Percentiles rank a stretch among this genome's conserved stretches.
phyloP scores from a whole-genome alignment of 1,140 invertebrate genomes.

The Aphaenogaster rudis region DNA sequence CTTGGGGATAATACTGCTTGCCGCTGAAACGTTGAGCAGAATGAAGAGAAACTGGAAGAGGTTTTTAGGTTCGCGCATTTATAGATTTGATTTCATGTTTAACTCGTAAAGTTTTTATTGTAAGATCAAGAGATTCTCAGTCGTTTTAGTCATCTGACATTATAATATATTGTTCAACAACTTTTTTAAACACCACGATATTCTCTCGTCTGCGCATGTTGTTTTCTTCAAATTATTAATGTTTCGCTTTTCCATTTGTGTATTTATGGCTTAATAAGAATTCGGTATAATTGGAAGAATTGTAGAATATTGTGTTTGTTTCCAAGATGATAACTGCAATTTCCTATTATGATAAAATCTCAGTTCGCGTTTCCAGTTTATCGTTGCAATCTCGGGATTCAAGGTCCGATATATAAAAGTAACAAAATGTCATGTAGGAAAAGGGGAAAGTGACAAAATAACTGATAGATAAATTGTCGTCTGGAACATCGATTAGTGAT shows the following conservation, averaged over 20 bases:
- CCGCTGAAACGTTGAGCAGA: not conserved
- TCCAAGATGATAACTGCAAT: not conserved
- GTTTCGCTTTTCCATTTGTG: not conserved
- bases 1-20: not conserved
- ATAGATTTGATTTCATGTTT: constrained; percentile 1
- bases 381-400: not conserved
- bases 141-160: constrained; percentile 24
- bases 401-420: constrained; percentile 12
- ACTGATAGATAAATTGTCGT: constrained; percentile 59
- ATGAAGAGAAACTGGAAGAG: not conserved
- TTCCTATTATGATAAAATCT: not conserved
- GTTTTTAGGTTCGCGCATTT: constrained; percentile 19
- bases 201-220: not conserved
- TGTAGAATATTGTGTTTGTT: constrained; percentile 2
- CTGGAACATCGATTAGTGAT: constrained; percentile 53
- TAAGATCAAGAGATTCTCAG: not conserved
- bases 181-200: constrained; percentile 23
- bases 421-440: not conserved
- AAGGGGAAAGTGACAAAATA: constrained; percentile 8
- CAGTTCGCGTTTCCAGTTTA: not conserved
- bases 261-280: not conserved
- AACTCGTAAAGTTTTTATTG: constrained; percentile 2
- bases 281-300: not conserved
- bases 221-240: constrained; percentile 8
- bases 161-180: constrained; percentile 25